Evolutionary conservation across 2,113 vertebrate species (phyloP).

Genomic region (Redunca redunca): DNA sequence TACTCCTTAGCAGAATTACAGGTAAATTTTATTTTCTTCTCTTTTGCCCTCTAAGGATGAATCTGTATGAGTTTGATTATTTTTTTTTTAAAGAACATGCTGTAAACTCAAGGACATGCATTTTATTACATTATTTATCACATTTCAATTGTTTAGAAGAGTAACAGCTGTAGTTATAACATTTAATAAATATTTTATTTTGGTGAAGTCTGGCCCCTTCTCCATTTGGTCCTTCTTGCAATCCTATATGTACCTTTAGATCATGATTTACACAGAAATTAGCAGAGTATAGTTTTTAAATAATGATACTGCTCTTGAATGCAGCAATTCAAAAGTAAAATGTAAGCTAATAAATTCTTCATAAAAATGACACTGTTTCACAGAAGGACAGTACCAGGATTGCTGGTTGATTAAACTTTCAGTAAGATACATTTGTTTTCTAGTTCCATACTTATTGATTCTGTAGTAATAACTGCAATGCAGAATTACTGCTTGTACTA

Average conservation of each 20-base stretch:
- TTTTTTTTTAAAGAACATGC: background rate
- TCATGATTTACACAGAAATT: background rate
- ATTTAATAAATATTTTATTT: background rate
- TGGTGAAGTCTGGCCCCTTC: background rate
- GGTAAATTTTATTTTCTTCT: background rate
- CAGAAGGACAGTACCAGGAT: background rate
- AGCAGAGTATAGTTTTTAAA: background rate
- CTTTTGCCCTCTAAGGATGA: background rate
- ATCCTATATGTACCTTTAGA: background rate
- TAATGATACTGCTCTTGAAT: background rate
- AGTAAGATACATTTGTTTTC: conserved; percentile 41
- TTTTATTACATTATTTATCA: background rate
- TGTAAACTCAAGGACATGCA: background rate
- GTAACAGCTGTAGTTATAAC: background rate
- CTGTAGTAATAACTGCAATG: conserved; percentile 27
- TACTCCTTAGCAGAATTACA: background rate
- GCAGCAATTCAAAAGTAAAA: conserved; percentile 10
- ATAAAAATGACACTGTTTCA: conserved; percentile 21
- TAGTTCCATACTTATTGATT: conserved; percentile 44
- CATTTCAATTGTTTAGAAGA: background rate
- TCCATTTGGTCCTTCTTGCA: background rate
- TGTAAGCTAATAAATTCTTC: conserved; percentile 48
- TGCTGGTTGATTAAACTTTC: conserved; percentile 21
- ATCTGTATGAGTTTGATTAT: background rate
- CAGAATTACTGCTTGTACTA: background rate